Conservation (phyloP, 2,113 vertebrate species). For the Sus scrofa region T2T-Sscrofa CM000830.6:107424501-107425000, state of each 20-base stretch:
- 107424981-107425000: slow-evolving; percentile 29
- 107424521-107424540: not conserved
- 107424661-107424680: not conserved
- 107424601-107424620: not conserved
- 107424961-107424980: slow-evolving; percentile 15
- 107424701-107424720: not conserved
- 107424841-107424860: not conserved
- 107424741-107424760: slow-evolving; percentile 13
- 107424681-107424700: not conserved
- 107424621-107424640: not conserved
- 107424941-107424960: not conserved
- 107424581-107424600: not conserved
- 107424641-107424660: not conserved
- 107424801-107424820: not conserved
- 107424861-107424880: not conserved
- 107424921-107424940: not conserved
- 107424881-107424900: slow-evolving; percentile 15
- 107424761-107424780: slow-evolving; percentile 18
- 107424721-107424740: not conserved
- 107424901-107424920: slow-evolving; percentile 29
- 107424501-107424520: not conserved
- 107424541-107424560: not conserved
- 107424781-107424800: not conserved
- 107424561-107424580: not conserved
- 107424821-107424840: slow-evolving; percentile 34